phyloP scores from a whole-genome alignment of 2,797 vertebrate genomes.

The Chloroceryle inda region DNA sequence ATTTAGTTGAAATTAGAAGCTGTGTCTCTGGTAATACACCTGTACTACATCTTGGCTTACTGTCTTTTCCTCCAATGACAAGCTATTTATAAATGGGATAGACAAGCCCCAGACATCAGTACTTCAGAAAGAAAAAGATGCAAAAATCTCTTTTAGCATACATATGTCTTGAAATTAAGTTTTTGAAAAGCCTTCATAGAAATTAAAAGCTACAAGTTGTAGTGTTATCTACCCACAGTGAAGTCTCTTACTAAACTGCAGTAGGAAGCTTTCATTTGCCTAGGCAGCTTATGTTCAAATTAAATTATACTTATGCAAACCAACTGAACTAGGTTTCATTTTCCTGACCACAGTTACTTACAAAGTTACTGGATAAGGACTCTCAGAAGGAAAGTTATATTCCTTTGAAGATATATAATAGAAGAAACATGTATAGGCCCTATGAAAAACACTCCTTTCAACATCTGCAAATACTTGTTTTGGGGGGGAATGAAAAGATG shows the following conservation, averaged over 20 bases:
- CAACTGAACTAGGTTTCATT: not conserved
- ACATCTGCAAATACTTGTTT: not conserved
- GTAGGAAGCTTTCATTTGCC: not conserved
- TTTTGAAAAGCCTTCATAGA: not conserved
- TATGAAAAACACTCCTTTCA: not conserved
- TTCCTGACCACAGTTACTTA: not conserved
- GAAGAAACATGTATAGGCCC: not conserved
- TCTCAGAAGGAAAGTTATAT: constrained; percentile 3
- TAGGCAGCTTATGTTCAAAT: not conserved
- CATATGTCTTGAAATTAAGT: not conserved
- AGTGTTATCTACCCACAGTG: not conserved
- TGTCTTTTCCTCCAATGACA: not conserved
- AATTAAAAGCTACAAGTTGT: not conserved
- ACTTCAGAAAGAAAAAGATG: not conserved
- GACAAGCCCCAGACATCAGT: not conserved
- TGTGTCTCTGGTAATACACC: not conserved
- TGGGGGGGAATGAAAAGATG: not conserved
- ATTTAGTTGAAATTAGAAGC: not conserved
- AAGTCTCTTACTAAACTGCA: not conserved
- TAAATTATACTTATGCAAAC: constrained; percentile 44
- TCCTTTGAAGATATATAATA: constrained; percentile 42
- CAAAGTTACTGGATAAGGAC: constrained; percentile 21
- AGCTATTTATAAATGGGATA: not conserved
- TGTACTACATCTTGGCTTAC: not conserved
- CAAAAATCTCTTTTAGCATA: not conserved